Percentiles rank a stretch among this genome's conserved stretches.
These are phyloP conservation scores for Rhynchonycteris naso DNA, from an alignment of 2,797 vertebrate genomes.

Conservation along the genomic window DNA sequence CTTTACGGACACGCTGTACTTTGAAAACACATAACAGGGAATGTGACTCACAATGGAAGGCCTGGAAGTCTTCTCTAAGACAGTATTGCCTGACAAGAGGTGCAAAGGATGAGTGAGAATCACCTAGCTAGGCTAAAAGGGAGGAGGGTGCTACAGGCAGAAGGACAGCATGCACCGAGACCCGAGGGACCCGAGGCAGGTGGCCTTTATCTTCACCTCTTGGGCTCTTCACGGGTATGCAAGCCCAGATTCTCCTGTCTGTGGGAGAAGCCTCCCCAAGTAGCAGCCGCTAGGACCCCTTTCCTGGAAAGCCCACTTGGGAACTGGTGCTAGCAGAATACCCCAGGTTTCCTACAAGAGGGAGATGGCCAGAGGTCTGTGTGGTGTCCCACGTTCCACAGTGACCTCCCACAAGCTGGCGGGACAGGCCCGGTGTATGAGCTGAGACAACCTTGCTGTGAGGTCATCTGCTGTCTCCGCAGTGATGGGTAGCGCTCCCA, in stretches of 20 bases:
- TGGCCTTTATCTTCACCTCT: background rate
- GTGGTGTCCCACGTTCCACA: background rate
- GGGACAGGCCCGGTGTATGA: background rate
- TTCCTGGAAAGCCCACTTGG: background rate
- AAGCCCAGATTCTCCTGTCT: background rate
- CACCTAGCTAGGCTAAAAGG: background rate
- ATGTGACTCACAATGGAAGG: background rate
- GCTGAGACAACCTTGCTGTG: background rate
- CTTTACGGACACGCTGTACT: too few relatives aligned
- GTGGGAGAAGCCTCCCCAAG: background rate
- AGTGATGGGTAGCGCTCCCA: conserved; percentile 40
- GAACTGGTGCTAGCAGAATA: background rate
- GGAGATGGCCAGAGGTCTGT: background rate
- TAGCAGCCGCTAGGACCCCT: background rate
- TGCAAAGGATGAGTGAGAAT: background rate
- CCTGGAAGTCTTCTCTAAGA: background rate
- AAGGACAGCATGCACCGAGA: background rate
- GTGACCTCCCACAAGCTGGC: background rate
- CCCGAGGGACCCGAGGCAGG: background rate
- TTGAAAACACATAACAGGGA: background rate
- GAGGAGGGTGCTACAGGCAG: background rate
- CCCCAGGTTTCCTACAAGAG: background rate
- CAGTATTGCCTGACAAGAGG: background rate
- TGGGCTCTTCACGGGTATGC: background rate
- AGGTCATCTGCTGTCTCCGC: conserved; percentile 47